A percentile compares a stretch with the other conserved stretches of the same genome.
phyloP scores from a whole-genome alignment of 2,888 invertebrate species.

The Ectemnius lituratus region DNA sequence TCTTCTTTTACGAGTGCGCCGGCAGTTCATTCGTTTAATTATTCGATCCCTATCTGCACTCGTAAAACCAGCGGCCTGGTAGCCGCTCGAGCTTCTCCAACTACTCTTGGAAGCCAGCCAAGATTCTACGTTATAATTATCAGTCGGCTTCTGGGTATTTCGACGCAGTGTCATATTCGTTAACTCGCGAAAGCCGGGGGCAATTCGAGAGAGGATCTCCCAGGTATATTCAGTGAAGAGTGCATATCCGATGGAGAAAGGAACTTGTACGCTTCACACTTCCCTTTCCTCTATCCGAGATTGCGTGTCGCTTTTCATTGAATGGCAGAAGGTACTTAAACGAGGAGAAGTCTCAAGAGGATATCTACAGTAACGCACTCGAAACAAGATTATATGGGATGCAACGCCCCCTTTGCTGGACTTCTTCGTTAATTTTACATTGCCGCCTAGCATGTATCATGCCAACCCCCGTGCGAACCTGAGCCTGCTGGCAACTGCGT shows the following conservation, averaged over 20 bases:
- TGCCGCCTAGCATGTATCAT: slow-evolving; percentile 35
- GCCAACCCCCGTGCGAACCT: slow-evolving; percentile 6
- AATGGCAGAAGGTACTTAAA: slow-evolving; percentile 47
- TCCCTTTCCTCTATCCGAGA: slow-evolving; percentile 19
- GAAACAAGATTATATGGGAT: slow-evolving; percentile 52
- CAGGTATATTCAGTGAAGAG: no score
- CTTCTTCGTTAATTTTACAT: slow-evolving; percentile 63
- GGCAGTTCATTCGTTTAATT: slow-evolving; percentile 47
- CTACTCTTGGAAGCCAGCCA: not conserved
- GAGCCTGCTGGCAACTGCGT: slow-evolving; percentile 10
- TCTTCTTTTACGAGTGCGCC: slow-evolving; percentile 39
- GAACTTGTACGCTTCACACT: no score
- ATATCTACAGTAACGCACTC: slow-evolving; percentile 11
- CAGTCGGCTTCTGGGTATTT: not conserved
- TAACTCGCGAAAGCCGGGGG: not conserved
- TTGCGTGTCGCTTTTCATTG: slow-evolving; percentile 48
- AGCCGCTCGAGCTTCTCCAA: not conserved
- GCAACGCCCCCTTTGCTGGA: slow-evolving; percentile 29
- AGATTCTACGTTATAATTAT: slow-evolving; percentile 6
- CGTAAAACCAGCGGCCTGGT: not conserved
- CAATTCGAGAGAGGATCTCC: not conserved
- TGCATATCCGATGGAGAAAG: no score
- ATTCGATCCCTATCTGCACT: slow-evolving; percentile 31
- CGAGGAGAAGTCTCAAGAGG: slow-evolving; percentile 7
- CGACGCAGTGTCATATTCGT: not conserved